phyloP scores from a whole-genome alignment of 2,113 vertebrate genomes.

The Sander lucioperca region DNA sequence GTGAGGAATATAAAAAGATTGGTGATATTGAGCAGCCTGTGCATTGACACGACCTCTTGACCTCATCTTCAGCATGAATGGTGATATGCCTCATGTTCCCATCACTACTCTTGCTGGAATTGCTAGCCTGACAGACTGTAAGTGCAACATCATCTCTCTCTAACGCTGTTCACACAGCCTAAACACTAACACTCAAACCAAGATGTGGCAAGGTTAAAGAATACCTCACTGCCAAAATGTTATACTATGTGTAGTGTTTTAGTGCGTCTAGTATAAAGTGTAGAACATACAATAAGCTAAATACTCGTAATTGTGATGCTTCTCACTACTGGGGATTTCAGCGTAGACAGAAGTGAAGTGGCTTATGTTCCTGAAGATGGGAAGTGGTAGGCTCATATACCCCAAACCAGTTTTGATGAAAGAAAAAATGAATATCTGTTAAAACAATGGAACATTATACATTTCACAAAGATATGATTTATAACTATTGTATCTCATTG shows the following conservation, averaged over 20 bases:
- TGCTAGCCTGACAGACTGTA: conserved; percentile 99
- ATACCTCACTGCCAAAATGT: not conserved
- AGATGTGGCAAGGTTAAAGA: conserved; percentile 17
- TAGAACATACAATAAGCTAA: conserved; percentile 4
- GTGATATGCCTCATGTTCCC: conserved; percentile 99
- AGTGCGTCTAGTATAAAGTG: not conserved
- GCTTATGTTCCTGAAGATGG: not conserved
- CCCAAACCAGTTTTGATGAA: conserved; percentile 3
- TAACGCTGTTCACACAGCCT: conserved; percentile 21
- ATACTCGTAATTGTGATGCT: conserved; percentile 19
- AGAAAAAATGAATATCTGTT: not conserved
- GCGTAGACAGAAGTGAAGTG: not conserved
- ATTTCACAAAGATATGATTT: not conserved
- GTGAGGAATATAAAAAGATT: conserved; percentile 93
- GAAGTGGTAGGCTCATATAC: not conserved
- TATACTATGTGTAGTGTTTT: not conserved
- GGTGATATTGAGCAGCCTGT: conserved; percentile 92
- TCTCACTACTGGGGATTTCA: conserved; percentile 13
- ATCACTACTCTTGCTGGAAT: conserved; percentile 99
- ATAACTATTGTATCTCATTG: not conserved
- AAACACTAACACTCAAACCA: conserved; percentile 32
- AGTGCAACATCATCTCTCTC: conserved; percentile 79
- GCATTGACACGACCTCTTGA: conserved; percentile 89
- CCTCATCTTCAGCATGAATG: conserved; percentile 99
- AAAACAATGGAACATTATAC: not conserved